A percentile compares a stretch with the other conserved stretches of the same genome.
Conservation (phyloP, 2,113 vertebrate species). For the Donacobius atricapilla region DNA sequence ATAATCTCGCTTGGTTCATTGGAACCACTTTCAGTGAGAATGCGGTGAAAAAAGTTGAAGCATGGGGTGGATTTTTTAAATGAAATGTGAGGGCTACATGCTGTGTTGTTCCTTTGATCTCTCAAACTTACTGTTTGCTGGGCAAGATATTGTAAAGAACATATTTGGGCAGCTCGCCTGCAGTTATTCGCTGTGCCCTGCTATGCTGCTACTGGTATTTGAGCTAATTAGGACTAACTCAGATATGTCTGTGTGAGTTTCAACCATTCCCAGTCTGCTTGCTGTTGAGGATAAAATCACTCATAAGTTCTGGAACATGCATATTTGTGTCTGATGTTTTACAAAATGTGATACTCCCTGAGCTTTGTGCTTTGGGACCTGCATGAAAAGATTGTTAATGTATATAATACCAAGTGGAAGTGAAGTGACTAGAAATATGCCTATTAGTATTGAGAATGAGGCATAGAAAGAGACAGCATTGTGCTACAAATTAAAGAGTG, state of each 20-base stretch:
- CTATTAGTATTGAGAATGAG: not conserved
- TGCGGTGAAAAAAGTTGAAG: fast-evolving
- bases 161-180: not conserved
- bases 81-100: not conserved
- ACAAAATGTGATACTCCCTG: not conserved
- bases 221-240: not conserved
- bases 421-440: not conserved
- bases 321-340: constrained; percentile 9
- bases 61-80: not conserved
- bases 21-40: not conserved
- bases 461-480: not conserved
- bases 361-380: not conserved
- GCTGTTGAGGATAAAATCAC: not conserved
- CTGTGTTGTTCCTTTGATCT: not conserved
- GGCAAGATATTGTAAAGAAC: not conserved
- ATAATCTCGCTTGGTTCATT: not conserved
- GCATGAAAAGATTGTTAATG: not conserved
- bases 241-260: not conserved
- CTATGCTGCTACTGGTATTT: not conserved
- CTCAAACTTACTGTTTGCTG: not conserved
- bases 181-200: not conserved
- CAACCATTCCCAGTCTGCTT: not conserved
- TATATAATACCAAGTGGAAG: not conserved
- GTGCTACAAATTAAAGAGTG: not conserved
- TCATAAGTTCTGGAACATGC: not conserved